Conservation (phyloP, 1,140 invertebrate species). For the Ostrea denselamellosa region DNA sequence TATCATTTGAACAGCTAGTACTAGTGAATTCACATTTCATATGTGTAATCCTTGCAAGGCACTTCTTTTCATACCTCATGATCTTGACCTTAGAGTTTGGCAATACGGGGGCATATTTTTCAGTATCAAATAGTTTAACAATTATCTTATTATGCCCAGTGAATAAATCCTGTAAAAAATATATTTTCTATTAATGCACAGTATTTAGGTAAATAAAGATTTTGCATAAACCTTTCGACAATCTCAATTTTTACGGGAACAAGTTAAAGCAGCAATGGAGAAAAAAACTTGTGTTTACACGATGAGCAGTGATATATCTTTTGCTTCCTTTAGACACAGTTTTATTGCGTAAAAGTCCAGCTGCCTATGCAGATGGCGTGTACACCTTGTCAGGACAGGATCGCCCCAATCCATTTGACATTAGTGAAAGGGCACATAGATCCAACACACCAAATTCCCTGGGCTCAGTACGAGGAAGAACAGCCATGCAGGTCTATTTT, state of each 20-base stretch:
- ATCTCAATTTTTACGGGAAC: not conserved
- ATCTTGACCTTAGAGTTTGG: too few relatives aligned
- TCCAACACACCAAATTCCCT: constrained; percentile 85
- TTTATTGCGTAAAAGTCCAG: constrained; percentile 93
- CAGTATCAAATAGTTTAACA: too few relatives aligned
- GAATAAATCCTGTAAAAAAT: too few relatives aligned
- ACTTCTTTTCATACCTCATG: too few relatives aligned
- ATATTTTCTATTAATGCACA: too few relatives aligned
- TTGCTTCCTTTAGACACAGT: constrained; percentile 84
- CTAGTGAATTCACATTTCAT: too few relatives aligned
- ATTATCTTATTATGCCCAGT: too few relatives aligned
- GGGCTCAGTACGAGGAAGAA: constrained; percentile 93
- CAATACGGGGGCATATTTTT: too few relatives aligned
- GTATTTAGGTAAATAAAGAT: too few relatives aligned
- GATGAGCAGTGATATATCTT: not conserved
- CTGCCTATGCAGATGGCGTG: constrained; percentile 96
- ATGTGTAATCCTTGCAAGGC: too few relatives aligned
- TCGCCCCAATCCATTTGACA: constrained; percentile 91
- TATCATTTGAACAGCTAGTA: too few relatives aligned
- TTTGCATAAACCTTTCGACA: too few relatives aligned
- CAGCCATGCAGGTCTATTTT: constrained; percentile 96
- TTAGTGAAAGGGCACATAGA: constrained; percentile 90
- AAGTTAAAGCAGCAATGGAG: not conserved
- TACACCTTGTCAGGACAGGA: constrained; percentile 87
- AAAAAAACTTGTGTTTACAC: not conserved